Conservation (phyloP, 1,140 invertebrate genomes). For the Sitodiplosis mosellana region DNA sequence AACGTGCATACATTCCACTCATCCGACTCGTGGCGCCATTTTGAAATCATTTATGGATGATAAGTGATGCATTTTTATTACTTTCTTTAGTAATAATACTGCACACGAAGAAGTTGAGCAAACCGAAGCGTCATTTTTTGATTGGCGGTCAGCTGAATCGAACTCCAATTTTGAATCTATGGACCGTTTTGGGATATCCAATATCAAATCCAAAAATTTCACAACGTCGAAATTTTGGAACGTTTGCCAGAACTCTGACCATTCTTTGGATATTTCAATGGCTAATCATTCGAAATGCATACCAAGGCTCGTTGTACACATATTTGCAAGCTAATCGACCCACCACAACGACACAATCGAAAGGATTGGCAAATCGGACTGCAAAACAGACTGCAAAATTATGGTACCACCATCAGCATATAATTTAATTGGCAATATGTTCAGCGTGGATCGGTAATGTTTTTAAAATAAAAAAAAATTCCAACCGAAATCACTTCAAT, state of each 20-base stretch:
- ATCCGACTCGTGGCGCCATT: neutral
- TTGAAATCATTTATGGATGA: neutral
- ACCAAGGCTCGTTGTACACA: neutral
- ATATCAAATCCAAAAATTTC: neutral
- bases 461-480: neutral
- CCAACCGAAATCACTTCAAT: neutral
- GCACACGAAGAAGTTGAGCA: neutral
- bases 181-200: neutral
- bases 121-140: neutral
- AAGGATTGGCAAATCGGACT: neutral
- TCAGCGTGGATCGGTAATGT: neutral
- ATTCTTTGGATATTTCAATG: neutral
- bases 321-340: neutral
- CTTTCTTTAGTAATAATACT: neutral
- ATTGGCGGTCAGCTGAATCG: neutral
- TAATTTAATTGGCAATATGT: neutral
- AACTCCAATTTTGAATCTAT: neutral
- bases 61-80: neutral
- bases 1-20: neutral
- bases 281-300: neutral
- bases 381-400: neutral
- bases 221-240: neutral
- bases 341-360: neutral
- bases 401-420: neutral
- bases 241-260: neutral